Percentiles rank a stretch among this genome's conserved stretches.
phyloP scores from a whole-genome alignment of 2,113 vertebrate species.

The Notarius lentiginosus region DNA sequence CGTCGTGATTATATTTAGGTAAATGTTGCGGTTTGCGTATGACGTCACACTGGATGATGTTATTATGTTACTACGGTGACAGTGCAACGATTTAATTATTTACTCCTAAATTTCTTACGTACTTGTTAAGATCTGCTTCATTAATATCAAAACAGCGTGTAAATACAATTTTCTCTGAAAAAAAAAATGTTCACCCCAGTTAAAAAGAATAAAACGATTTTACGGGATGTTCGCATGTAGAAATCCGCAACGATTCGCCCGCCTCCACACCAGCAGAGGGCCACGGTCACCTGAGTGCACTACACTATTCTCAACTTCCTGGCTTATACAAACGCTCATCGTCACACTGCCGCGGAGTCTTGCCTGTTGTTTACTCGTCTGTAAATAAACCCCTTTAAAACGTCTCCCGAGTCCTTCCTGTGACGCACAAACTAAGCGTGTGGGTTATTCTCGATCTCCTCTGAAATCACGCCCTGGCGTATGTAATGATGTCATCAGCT shows the following conservation, averaged over 20 bases:
- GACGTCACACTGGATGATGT: background rate
- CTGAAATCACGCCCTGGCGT: background rate
- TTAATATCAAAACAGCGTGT: background rate
- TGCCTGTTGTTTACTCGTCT: background rate
- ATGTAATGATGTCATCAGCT: slow-evolving; percentile 8
- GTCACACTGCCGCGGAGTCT: background rate
- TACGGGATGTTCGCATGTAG: background rate
- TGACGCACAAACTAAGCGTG: background rate
- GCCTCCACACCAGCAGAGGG: slow-evolving; percentile 5
- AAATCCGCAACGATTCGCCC: background rate
- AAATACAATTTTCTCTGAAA: background rate
- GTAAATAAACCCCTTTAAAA: background rate
- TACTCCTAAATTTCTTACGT: background rate
- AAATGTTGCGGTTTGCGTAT: background rate
- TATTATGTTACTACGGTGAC: background rate
- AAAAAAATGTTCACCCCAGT: background rate
- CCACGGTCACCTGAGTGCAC: background rate
- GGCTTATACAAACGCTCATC: too few relatives aligned
- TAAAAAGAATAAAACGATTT: background rate
- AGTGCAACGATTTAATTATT: slow-evolving; percentile 1
- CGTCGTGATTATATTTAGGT: background rate
- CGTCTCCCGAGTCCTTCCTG: background rate
- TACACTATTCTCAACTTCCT: background rate
- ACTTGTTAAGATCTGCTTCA: background rate
- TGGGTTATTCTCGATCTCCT: background rate